A percentile compares a stretch with the other conserved stretches of the same genome.
These are phyloP conservation scores for Spilarctia lutea DNA, from an alignment of 2,888 invertebrate genomes.

Conservation along the genomic window DNA sequence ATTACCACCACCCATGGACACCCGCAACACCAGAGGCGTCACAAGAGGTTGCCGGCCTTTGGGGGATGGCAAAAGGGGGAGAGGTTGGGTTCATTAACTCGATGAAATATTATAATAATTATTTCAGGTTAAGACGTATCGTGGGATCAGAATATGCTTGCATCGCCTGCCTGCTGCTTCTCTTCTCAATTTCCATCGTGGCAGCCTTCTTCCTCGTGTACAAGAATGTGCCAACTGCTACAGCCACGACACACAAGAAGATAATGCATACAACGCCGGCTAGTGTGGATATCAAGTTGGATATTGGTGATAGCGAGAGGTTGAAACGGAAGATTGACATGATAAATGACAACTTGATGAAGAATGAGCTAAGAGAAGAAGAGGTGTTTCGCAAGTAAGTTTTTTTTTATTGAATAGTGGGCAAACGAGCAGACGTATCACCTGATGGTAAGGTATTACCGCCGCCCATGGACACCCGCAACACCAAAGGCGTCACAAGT, in stretches of 20 bases:
- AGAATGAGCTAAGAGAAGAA: constrained; percentile 18
- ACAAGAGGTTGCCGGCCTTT: no score
- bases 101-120: not conserved
- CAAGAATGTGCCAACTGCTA: constrained; percentile 21
- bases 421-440: no score
- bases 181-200: constrained; percentile 59
- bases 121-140: constrained; percentile 63
- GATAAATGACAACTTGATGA: constrained; percentile 43
- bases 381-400: constrained; percentile 34
- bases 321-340: constrained; percentile 56
- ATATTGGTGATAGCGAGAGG: constrained; percentile 38
- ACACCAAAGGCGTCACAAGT: no score
- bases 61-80: no score
- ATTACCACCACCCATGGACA: no score
- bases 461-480: no score
- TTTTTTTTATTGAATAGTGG: no score
- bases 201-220: constrained; percentile 62
- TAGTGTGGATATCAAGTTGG: not conserved
- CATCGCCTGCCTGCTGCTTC: constrained; percentile 54
- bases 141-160: constrained; percentile 65
- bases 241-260: not conserved
- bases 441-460: no score
- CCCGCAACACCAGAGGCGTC: no score
- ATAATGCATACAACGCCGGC: not conserved
- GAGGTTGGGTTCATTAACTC: no score